A percentile compares a stretch with the other conserved stretches of the same genome.
These are phyloP conservation scores for Trinectes maculatus DNA, from an alignment of 2,113 vertebrate species.

Conservation along the genomic window DNA sequence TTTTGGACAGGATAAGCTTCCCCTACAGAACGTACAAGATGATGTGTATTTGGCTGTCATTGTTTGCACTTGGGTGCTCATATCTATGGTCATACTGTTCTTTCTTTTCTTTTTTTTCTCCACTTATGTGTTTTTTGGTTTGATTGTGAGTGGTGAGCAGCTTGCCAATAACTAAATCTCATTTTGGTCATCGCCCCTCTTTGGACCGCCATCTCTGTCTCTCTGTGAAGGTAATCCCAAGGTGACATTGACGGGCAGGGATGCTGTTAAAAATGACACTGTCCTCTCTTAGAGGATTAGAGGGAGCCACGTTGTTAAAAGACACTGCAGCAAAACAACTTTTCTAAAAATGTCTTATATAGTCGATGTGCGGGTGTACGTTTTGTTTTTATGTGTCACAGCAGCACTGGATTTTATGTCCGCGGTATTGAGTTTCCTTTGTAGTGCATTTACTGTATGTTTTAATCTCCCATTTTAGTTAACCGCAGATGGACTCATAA, in stretches of 20 bases:
- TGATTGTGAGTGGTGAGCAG: slow-evolving; percentile 3
- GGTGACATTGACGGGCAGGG: slow-evolving; percentile 63
- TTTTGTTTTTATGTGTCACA: background rate
- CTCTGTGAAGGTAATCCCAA: slow-evolving; percentile 70
- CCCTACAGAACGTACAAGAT: slow-evolving; percentile 6
- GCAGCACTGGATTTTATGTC: background rate
- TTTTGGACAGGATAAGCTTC: slow-evolving; percentile 36
- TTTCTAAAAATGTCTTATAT: slow-evolving; percentile 10
- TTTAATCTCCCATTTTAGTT: slow-evolving; percentile 33
- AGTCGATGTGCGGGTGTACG: background rate
- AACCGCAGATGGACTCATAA: slow-evolving; percentile 28
- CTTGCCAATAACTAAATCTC: slow-evolving; percentile 42
- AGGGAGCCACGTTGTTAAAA: slow-evolving; percentile 49
- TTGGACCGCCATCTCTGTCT: slow-evolving; percentile 32
- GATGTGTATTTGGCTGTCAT: slow-evolving; percentile 20
- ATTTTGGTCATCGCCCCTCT: slow-evolving; percentile 19
- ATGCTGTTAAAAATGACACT: slow-evolving; percentile 55
- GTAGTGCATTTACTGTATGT: slow-evolving; percentile 3
- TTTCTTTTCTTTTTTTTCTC: slow-evolving; percentile 18
- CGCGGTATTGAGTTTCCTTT: slow-evolving; percentile 8
- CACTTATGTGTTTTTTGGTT: slow-evolving; percentile 6
- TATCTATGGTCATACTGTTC: slow-evolving; percentile 1
- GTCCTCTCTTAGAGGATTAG: slow-evolving; percentile 67
- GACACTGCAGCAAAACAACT: slow-evolving; percentile 48
- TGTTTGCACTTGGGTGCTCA: slow-evolving; percentile 6